Evolutionary conservation across 2,888 invertebrate genomes (phyloP).

Genomic region (Protodeltote pygarga): DNA sequence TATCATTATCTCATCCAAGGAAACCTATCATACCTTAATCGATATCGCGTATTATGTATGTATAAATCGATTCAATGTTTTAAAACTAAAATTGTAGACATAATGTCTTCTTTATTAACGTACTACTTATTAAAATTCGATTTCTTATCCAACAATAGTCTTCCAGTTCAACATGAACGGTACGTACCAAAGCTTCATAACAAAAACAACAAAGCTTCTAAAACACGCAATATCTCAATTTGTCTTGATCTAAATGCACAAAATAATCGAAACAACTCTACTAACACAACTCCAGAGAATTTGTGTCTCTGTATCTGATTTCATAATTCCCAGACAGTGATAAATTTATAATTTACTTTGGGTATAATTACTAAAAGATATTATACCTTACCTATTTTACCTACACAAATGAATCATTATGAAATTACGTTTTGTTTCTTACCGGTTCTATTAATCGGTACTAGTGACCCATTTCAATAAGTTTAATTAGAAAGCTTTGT

Average conservation of each 20-base stretch:
- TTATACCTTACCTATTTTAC: too few species aligned
- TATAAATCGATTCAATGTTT: too few species aligned
- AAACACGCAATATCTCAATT: conserved; percentile 50
- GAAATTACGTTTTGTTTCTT: conserved; percentile 40
- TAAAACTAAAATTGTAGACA: too few species aligned
- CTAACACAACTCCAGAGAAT: conserved; percentile 18
- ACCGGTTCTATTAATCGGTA: conserved; percentile 18
- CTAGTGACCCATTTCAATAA: conserved; percentile 48
- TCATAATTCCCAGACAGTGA: conserved; percentile 35
- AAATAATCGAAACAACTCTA: conserved; percentile 43
- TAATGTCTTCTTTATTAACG: too few species aligned
- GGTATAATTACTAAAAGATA: conserved; percentile 45
- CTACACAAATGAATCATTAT: conserved; percentile 48
- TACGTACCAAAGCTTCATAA: conserved; percentile 21
- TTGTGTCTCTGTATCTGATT: conserved; percentile 28
- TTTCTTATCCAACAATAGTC: not conserved
- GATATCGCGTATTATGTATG: too few species aligned
- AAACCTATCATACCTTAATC: too few species aligned
- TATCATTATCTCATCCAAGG: too few species aligned
- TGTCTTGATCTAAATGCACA: conserved; percentile 47
- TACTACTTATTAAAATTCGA: too few species aligned
- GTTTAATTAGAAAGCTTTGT: conserved; percentile 67
- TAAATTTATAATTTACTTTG: conserved; percentile 40
- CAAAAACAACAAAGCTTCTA: conserved; percentile 31
- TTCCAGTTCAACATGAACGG: not conserved